These are phyloP conservation scores for Anoura caudifer DNA, from an alignment of 2,113 vertebrate species.

Conservation along the genomic window DNA sequence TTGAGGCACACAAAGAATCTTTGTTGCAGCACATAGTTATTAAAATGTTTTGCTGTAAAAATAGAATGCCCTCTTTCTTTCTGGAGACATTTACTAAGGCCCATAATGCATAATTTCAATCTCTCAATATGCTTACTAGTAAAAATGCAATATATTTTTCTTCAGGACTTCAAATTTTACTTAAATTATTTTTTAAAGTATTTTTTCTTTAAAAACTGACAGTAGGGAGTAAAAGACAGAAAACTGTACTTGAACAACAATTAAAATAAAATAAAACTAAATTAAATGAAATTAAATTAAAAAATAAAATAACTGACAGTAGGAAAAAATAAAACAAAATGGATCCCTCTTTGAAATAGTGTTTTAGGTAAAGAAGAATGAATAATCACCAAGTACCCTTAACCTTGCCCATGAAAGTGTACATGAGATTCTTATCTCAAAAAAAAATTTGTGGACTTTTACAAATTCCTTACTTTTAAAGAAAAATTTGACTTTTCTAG, in stretches of 20 bases:
- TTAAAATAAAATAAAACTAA: too few species aligned
- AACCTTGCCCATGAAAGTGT: neutral
- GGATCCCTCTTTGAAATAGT: neutral
- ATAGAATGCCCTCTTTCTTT: constrained; percentile 65
- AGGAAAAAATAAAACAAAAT: neutral
- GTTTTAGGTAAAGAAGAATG: neutral
- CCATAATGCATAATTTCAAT: constrained; percentile 41
- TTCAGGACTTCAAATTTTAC: constrained; percentile 36
- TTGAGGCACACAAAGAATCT: constrained; percentile 73
- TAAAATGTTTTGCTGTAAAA: constrained; percentile 66
- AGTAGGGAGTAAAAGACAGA: too few species aligned
- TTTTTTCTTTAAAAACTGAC: neutral
- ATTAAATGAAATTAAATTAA: too few species aligned
- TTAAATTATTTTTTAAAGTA: constrained; percentile 22
- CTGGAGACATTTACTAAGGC: constrained; percentile 39
- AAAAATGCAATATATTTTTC: constrained; percentile 53
- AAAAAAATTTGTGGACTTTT: neutral
- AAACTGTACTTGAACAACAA: too few species aligned
- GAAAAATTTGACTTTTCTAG: neutral
- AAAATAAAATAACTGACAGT: too few species aligned
- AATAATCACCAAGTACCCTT: neutral
- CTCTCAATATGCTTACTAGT: constrained; percentile 38
- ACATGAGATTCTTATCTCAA: neutral
- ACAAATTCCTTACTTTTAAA: neutral
- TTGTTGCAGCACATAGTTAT: constrained; percentile 71